These are phyloP conservation scores for Neopipo cinnamomea DNA, from an alignment of 2,113 vertebrate species.

Conservation along the genomic window DNA sequence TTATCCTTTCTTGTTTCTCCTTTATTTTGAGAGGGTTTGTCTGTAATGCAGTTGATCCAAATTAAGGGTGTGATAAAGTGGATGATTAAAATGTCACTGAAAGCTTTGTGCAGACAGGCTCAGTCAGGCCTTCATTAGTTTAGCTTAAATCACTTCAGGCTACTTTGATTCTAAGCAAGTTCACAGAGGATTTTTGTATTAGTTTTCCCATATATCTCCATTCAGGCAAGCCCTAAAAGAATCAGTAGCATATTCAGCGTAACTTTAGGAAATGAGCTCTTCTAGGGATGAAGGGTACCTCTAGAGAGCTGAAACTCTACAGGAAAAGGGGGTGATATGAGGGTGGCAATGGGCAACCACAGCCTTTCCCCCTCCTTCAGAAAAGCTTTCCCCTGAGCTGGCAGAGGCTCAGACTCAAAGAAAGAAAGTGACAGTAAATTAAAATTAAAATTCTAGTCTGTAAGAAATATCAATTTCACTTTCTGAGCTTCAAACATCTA, in stretches of 20 bases:
- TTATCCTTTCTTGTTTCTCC: background rate
- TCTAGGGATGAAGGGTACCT: background rate
- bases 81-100: background rate
- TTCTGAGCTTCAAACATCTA: background rate
- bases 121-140: conserved; percentile 23
- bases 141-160: background rate
- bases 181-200: conserved; percentile 34
- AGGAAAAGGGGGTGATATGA: background rate
- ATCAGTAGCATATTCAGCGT: background rate
- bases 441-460: background rate
- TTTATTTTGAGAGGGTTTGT: background rate
- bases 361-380: background rate
- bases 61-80: background rate
- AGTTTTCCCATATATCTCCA: conserved; percentile 4
- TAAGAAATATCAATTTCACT: background rate
- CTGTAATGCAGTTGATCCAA: background rate
- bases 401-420: background rate
- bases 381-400: background rate
- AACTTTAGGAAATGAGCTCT: background rate
- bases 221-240: background rate
- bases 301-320: background rate
- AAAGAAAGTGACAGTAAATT: background rate
- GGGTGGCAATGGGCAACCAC: background rate
- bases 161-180: conserved; percentile 16
- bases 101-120: background rate